Evolutionary conservation across 2,113 vertebrate genomes (phyloP), one percentile per base, ranked within the genome.

Genomic region (Rhipidura dahli): DNA sequence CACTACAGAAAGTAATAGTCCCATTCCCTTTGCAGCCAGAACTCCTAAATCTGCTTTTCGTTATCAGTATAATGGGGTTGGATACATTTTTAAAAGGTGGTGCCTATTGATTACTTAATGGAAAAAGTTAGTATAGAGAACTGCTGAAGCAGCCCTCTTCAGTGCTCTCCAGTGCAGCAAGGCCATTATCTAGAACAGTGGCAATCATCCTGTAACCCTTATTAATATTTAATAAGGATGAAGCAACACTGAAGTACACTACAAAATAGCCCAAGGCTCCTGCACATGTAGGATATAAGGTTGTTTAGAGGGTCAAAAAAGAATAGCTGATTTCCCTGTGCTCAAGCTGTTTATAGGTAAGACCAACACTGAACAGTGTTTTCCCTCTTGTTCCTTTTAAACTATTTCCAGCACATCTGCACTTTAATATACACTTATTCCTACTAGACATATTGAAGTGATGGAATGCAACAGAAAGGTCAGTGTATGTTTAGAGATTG

Each of bases 91-190:
- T 97, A 95, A 98, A 97, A 98, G 96, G 95, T 97, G 96, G 96
- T 97, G 89, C 95, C 89, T 98, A 98, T 98, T 97, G 98, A 98
- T 98, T 97, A 94, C 91, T 98, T 98, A 98, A 98, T 98, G 97
- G 98, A 96, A 97, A 89, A 97, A 94, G 86, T 96, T 94, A 92
- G 95, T 91, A 45, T 87, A 69, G 89, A 97, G 96, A 98, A 98
- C 81, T 93, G 97, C 98, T 98, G 96, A 98, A 97, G 86, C 65
- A 96, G 97, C 89, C 95, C 92, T 96, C 92, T 96, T 95, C 90
- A 72, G 64, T 94, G 97, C 95, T 97, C 97, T 97, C 89, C 66
- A 93, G 69, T 93, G 91, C 95, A 97, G 91, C 53, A 76, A 64
- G 87, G 93, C 96, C 92, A 98, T 98, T 98, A 98, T 96, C 96